Evolutionary conservation across 2,113 vertebrate genomes (phyloP).

Genomic region (Clarias batrachus): DNA sequence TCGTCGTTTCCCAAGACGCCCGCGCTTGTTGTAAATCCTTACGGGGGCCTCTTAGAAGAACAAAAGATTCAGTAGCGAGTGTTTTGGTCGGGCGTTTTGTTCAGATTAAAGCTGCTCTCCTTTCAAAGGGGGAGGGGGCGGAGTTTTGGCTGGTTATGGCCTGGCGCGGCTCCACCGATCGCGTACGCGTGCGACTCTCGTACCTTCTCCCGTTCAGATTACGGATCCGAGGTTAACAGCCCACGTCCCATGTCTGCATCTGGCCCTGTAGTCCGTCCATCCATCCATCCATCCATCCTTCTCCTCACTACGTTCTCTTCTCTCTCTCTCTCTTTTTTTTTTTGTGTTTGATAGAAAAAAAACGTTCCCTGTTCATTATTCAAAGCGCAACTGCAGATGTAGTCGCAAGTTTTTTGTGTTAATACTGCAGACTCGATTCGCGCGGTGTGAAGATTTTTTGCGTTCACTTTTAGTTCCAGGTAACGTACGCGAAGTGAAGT

Average conservation of each 20-base stretch:
- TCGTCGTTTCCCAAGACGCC: background rate
- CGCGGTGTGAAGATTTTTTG: too few relatives aligned
- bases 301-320: too few relatives aligned
- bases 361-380: too few relatives aligned
- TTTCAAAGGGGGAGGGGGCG: background rate
- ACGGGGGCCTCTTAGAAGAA: background rate
- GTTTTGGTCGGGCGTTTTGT: background rate
- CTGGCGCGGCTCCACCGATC: background rate
- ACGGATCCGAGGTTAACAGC: background rate
- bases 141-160: background rate
- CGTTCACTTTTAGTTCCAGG: background rate
- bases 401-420: too few relatives aligned
- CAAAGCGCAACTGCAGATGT: too few relatives aligned
- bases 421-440: too few relatives aligned
- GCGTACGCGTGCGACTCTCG: background rate
- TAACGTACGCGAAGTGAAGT: background rate
- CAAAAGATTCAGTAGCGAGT: constrained; percentile 20
- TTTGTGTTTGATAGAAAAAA: too few relatives aligned
- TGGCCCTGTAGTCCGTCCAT: background rate
- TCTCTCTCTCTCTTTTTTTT: background rate
- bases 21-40: background rate
- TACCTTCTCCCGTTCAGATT: background rate
- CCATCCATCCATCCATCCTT: background rate
- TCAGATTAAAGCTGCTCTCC: constrained; percentile 15
- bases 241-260: background rate